Base-by-base conservation (phyloP, 2,888 invertebrate species). In the Hirtodrosophila trivittata region DNA sequence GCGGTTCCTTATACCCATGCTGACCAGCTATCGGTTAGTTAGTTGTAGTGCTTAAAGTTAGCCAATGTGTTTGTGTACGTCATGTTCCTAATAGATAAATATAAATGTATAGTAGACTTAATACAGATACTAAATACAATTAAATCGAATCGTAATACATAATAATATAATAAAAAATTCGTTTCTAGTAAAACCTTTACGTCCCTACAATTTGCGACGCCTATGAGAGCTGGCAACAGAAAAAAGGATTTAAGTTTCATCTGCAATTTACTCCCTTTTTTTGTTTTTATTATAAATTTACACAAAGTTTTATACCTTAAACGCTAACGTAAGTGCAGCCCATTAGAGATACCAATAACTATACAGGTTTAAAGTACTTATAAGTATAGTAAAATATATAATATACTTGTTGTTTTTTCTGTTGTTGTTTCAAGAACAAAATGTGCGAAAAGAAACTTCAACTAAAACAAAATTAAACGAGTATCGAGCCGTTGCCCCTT, bases 171-270 rank as follows among this genome's bases (percentile, higher is more conserved):
- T 66, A 66, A 63, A 80, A 85, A 87, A 88, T 90, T 90, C 89
- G 89, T 89, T 90, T 90, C 89, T 84, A 89, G 87, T 87, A 89
- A 89, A 89, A 89, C 89, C 90, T 88, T 69, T 69, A 57, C 60
- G 66, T 43, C 75, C 26, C 30, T 35, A 14, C 26, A 43, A 28
- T 37, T 46, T 33, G 16, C 35, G 32, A 38, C 64, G 54, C 54
- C 30, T 35, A 52, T 58, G 10, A 14, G 25, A 66, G 63, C 12
- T 50, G 59, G 46, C 60, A 75, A 66, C 62, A 50, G 45, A 75
- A 57, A 49, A 43, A 55, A 55, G 25, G 10, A 41, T 42, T 25
- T 41, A 26, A 18, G 14, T 51, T 25, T 21, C 32, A 16, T 9
- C 13, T 30, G 12, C 33, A 13, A 10, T 9, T 28, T 38, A 25